phyloP scores from a whole-genome alignment of 2,888 invertebrate species.

The Tubulanus polymorphus region DNA sequence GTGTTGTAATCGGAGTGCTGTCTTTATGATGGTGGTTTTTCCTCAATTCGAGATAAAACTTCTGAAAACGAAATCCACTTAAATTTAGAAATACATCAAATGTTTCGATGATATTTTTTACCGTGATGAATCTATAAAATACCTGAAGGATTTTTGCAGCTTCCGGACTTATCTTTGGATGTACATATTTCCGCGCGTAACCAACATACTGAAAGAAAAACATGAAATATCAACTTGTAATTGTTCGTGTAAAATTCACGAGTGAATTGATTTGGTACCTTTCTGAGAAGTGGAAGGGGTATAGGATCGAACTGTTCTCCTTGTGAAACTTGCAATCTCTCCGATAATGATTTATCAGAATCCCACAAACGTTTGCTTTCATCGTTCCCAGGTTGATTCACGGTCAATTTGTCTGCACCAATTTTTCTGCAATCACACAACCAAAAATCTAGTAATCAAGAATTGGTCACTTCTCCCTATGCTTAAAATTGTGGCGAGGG shows the following conservation, averaged over 20 bases:
- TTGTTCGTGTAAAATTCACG: too few species aligned
- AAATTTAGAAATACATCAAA: neutral
- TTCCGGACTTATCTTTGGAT: slow-evolving; percentile 69
- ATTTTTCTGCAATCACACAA: too few species aligned
- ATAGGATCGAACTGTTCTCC: slow-evolving; percentile 68
- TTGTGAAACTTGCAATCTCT: slow-evolving; percentile 62
- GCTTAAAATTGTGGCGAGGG: slow-evolving; percentile 6
- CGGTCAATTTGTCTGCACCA: slow-evolving; percentile 7
- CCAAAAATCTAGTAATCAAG: too few species aligned
- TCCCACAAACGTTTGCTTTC: slow-evolving; percentile 35
- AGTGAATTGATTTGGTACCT: slow-evolving; percentile 56
- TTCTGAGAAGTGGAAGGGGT: slow-evolving; percentile 73
- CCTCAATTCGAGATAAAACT: slow-evolving; percentile 77
- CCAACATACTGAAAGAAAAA: slow-evolving; percentile 66
- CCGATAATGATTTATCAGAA: slow-evolving; percentile 46
- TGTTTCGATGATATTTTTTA: neutral
- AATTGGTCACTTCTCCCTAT: too few species aligned
- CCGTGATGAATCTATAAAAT: neutral
- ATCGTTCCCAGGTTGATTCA: too few species aligned
- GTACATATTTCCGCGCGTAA: slow-evolving; percentile 82
- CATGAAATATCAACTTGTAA: neutral
- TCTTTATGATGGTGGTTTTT: slow-evolving; percentile 63
- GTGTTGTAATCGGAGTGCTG: slow-evolving; percentile 76
- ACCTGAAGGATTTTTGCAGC: slow-evolving; percentile 63
- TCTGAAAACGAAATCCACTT: slow-evolving; percentile 59